Evolutionary conservation across 2,888 invertebrate species (phyloP).

Genomic region (Machimus rusticus): DNA sequence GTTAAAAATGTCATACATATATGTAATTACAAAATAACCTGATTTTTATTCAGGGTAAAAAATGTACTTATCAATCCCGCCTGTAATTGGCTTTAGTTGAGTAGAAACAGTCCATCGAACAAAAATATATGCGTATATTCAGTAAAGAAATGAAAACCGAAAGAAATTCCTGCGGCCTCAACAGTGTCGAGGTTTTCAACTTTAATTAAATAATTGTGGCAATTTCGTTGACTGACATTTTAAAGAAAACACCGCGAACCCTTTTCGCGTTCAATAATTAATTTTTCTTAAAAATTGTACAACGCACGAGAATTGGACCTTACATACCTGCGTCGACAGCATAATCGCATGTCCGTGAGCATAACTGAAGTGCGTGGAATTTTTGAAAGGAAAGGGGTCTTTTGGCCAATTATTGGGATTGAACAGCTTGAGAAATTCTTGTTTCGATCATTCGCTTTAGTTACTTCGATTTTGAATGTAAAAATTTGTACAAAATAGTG

Average conservation of each 20-base stretch:
- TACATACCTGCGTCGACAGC: neutral
- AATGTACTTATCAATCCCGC: neutral
- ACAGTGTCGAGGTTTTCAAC: neutral
- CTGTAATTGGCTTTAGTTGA: neutral
- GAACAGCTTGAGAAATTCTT: neutral
- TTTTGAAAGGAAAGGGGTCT: neutral
- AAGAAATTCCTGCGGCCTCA: neutral
- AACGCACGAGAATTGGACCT: neutral
- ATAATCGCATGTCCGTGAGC: neutral
- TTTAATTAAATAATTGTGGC: neutral
- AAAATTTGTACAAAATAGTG: too few species aligned
- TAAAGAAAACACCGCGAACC: neutral
- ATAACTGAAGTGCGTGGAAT: neutral
- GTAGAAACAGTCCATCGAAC: neutral
- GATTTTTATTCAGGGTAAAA: neutral
- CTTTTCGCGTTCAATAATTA: neutral
- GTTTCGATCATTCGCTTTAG: neutral
- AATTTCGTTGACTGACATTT: neutral
- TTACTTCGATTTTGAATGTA: too few species aligned
- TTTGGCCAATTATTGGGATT: neutral
- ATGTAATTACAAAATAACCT: neutral
- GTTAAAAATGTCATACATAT: neutral
- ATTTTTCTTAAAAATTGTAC: neutral
- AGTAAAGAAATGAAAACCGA: neutral
- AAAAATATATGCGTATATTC: neutral